Evolutionary conservation across 1,140 invertebrate genomes (phyloP), one percentile per base, ranked within the genome.

Genomic region (Acromyrmex charruanus): DNA sequence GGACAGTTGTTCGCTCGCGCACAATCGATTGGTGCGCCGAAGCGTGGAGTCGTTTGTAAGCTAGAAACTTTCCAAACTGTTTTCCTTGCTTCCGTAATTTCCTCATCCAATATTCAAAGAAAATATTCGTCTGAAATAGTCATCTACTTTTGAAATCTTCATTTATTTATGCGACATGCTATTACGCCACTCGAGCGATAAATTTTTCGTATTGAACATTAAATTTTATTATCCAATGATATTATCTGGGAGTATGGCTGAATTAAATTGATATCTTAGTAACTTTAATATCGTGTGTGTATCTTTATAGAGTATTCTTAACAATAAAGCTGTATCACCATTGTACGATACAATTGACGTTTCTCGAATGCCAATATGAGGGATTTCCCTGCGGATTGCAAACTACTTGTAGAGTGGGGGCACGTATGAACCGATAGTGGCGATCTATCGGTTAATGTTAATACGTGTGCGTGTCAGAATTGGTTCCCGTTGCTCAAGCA

Each of bases 291-390:
- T 35, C 49, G 65, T n/a, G n/a, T n/a, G n/a, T n/a, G n/a, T 25
- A 14, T 4, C 10, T 39, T 58, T 25, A 71, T 21, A 14, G 16
- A 18, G 16, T 71, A 44, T 81, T 51, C 18, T 81, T 71, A 58
- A 61, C 18, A 6, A 12, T 35, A 31, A 59, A 44, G 69, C 51
- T 84, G 66, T 75, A 87, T 58, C 74, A 21, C 25, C 35, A 68
- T 69, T 63, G 28, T 53, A 77, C 59, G 39, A 86, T 55, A 39
- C 71, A 44, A 88, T 44, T 55, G 49, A 71, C 77, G 55, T 86
- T 85, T 59, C 72, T 59, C 75, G 90, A 87, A 90, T 88, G 59
- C 90, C 91, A 91, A 92, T 92, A 90, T 89, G 87, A 88, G 90
- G 91, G 91, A 92, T 92, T 92, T 92, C 91, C 91, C 91, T 9